These are phyloP conservation scores for Chrysogorgia sp. DNA, from an alignment of 92 coral and sea anemone species.

Conservation along the genomic window DNA sequence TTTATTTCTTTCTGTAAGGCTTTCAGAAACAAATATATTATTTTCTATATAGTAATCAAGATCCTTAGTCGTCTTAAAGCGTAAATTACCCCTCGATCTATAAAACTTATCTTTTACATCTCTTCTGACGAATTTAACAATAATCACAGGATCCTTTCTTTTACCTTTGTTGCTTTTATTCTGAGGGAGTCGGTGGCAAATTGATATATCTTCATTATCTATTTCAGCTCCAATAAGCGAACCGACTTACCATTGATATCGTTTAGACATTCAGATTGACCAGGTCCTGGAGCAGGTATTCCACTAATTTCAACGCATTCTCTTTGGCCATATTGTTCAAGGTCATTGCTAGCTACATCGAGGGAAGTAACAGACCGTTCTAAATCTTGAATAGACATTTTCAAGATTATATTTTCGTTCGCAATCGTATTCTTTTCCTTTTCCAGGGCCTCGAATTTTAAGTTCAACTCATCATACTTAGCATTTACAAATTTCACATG, in stretches of 20 bases:
- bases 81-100: background rate
- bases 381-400: background rate
- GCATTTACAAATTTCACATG: no score
- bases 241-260: background rate
- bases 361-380: no score
- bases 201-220: background rate
- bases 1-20: slow-evolving; percentile 9
- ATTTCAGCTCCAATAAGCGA: background rate
- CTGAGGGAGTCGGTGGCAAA: background rate
- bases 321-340: background rate
- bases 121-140: slow-evolving; percentile 19
- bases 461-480: no score
- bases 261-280: background rate
- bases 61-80: background rate
- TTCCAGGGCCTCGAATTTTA: no score
- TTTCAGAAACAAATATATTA: slow-evolving; percentile 4
- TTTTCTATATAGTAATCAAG: background rate
- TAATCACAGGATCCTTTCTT: background rate
- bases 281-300: no score
- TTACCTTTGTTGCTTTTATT: background rate
- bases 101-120: slow-evolving; percentile 4
- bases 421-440: no score
- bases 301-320: background rate
- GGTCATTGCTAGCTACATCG: background rate
- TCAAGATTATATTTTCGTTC: slow-evolving; percentile 8